Evolutionary conservation across 1,140 invertebrate species (phyloP).

Genomic region (Drosophila teissieri): DNA sequence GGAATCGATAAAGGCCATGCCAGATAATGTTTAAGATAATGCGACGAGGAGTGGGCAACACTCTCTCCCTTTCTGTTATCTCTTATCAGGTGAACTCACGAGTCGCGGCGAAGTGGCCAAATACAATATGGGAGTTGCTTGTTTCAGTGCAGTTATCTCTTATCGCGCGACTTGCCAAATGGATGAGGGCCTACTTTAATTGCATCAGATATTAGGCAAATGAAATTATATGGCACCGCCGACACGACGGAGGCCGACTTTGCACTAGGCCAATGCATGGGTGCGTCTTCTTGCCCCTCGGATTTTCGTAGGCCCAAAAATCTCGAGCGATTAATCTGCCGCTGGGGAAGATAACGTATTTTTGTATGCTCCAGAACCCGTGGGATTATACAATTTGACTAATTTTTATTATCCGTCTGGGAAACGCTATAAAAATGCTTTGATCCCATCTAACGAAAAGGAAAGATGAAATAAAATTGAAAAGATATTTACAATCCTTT

Average conservation of each 20-base stretch:
- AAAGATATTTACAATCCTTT: conserved; percentile 33
- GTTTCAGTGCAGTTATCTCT: conserved; percentile 48
- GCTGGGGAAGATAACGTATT: conserved; percentile 24
- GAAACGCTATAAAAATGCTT: conserved; percentile 18
- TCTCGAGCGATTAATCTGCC: conserved; percentile 39
- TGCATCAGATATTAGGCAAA: conserved; percentile 55
- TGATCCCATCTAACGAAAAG: conserved; percentile 19
- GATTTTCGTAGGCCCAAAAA: conserved; percentile 16
- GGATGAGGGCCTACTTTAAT: conserved; percentile 54
- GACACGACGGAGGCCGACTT: conserved; percentile 44
- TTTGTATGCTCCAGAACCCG: not conserved
- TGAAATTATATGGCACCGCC: conserved; percentile 44
- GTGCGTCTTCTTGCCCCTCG: conserved; percentile 1
- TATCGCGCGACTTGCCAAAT: conserved; percentile 42
- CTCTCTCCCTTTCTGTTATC: conserved; percentile 11
- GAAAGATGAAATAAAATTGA: conserved; percentile 34
- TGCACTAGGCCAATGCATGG: conserved; percentile 59
- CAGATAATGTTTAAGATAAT: conserved; percentile 43
- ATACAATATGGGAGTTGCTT: conserved; percentile 33
- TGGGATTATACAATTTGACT: conserved; percentile 36
- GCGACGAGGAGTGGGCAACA: conserved; percentile 1
- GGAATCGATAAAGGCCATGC: conserved; percentile 6
- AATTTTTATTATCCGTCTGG: conserved; percentile 38
- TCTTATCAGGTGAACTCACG: conserved; percentile 35
- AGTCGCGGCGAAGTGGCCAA: conserved; percentile 10